Evolutionary conservation across 1,140 invertebrate genomes (phyloP).

Genomic region (Brachystomella parvula): DNA sequence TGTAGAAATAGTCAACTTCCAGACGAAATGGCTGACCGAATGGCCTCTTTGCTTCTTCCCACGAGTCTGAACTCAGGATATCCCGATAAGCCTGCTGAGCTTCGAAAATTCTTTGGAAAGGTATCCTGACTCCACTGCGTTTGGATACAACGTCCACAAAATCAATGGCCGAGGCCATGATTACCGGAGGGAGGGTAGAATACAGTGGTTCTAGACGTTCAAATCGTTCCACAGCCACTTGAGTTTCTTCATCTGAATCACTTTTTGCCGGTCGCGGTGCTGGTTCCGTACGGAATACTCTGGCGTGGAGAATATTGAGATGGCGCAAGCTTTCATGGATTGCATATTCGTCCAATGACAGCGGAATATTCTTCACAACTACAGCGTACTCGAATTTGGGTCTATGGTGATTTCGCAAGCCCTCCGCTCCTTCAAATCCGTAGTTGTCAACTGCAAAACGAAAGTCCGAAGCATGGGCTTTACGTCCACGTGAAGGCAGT

Average conservation of each 20-base stretch:
- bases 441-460: too few relatives aligned
- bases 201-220: too few relatives aligned
- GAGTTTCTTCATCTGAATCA: too few relatives aligned
- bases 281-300: too few relatives aligned
- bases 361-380: not conserved
- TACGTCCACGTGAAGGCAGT: too few relatives aligned
- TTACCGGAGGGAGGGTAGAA: too few relatives aligned
- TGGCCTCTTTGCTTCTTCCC: not conserved
- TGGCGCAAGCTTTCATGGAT: not conserved
- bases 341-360: not conserved
- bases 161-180: too few relatives aligned
- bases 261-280: too few relatives aligned
- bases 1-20: constrained; percentile 17
- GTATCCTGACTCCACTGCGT: not conserved
- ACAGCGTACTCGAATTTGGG: not conserved
- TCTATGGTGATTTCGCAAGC: not conserved
- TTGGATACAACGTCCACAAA: too few relatives aligned
- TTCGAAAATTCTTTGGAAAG: not conserved
- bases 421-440: not conserved
- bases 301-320: too few relatives aligned
- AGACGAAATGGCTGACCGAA: constrained; percentile 13
- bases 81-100: not conserved
- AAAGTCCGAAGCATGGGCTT: too few relatives aligned
- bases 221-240: too few relatives aligned
- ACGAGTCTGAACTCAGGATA: not conserved